phyloP scores from a whole-genome alignment of 2,888 invertebrate species.

The Caenorhabditis virilis region DNA sequence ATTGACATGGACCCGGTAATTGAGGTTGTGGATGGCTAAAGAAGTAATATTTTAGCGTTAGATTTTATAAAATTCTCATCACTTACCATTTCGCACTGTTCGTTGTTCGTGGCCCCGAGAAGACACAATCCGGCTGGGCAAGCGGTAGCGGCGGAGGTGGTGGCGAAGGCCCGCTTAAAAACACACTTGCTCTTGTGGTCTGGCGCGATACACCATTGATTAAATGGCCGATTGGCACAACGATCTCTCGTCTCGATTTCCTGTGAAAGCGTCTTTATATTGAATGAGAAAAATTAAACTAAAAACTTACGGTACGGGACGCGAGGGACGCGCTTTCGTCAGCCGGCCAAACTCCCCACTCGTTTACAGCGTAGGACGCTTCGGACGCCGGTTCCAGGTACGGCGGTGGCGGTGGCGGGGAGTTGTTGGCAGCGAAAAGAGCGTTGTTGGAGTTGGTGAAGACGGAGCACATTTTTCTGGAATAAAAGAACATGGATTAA shows the following conservation, averaged over 20 bases:
- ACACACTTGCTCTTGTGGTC: constrained; percentile 56
- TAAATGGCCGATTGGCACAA: constrained; percentile 41
- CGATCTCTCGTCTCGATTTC: constrained; percentile 50
- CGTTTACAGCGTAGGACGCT: constrained; percentile 13
- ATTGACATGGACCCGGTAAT: constrained; percentile 26
- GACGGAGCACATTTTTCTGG: constrained; percentile 3
- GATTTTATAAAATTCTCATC: too few relatives aligned
- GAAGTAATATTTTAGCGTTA: constrained; percentile 1
- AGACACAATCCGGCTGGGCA: constrained; percentile 35
- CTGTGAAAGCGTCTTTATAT: constrained; percentile 11
- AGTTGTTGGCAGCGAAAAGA: background rate
- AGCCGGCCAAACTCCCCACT: constrained; percentile 51
- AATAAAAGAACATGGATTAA: too few relatives aligned
- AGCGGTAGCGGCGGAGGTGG: constrained; percentile 49
- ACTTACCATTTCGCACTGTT: constrained; percentile 39
- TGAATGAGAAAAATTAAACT: background rate
- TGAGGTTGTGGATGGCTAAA: constrained; percentile 32
- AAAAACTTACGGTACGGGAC: constrained; percentile 25
- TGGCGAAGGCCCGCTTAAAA: constrained; percentile 62
- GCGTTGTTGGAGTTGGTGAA: background rate
- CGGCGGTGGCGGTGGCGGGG: constrained; percentile 4
- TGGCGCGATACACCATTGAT: constrained; percentile 40
- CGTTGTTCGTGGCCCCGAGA: constrained; percentile 33
- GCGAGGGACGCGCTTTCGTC: constrained; percentile 8
- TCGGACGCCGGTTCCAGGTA: background rate